Percentiles rank a stretch among this genome's conserved stretches.
These are phyloP conservation scores for Volucella bombylans DNA, from an alignment of 2,888 invertebrate species.

Conservation along the genomic window DNA sequence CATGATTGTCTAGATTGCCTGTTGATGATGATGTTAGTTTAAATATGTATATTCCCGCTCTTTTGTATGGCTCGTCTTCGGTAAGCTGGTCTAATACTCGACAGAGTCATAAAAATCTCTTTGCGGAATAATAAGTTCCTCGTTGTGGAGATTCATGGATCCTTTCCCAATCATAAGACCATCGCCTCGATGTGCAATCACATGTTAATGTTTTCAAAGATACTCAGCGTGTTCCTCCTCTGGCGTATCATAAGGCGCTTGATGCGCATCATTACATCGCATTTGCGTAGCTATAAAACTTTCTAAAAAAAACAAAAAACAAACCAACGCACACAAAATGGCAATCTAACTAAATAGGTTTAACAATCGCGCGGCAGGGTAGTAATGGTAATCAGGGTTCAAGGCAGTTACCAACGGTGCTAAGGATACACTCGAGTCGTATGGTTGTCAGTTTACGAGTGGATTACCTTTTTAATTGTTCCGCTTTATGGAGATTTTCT, in stretches of 20 bases:
- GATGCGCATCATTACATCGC: constrained; percentile 64
- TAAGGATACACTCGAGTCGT: not conserved
- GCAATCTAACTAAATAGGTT: constrained; percentile 9
- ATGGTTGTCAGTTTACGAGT: constrained; percentile 63
- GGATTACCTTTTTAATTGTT: constrained; percentile 72
- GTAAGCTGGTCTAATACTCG: constrained; percentile 10
- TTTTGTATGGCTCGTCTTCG: not conserved
- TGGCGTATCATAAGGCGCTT: constrained; percentile 27
- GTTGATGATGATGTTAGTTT: constrained; percentile 69
- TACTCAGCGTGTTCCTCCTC: constrained; percentile 5
- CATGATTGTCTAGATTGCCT: not conserved
- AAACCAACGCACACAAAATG: no score
- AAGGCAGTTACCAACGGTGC: constrained; percentile 27
- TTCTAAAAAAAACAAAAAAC: constrained; percentile 56
- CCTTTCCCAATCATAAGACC: constrained; percentile 72
- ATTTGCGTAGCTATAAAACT: constrained; percentile 71
- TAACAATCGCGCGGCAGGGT: constrained; percentile 55
- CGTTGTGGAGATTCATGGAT: constrained; percentile 73
- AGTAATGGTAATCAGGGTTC: constrained; percentile 68
- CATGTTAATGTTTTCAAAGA: constrained; percentile 56
- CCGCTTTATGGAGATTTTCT: constrained; percentile 13
- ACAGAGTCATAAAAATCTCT: constrained; percentile 49
- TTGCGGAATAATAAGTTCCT: constrained; percentile 68
- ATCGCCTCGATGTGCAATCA: constrained; percentile 69
- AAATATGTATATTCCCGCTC: constrained; percentile 35